Evolutionary conservation across 2,888 invertebrate genomes (phyloP), one percentile per base, ranked within the genome.

Genomic region (Nemotelus nigrinus): DNA sequence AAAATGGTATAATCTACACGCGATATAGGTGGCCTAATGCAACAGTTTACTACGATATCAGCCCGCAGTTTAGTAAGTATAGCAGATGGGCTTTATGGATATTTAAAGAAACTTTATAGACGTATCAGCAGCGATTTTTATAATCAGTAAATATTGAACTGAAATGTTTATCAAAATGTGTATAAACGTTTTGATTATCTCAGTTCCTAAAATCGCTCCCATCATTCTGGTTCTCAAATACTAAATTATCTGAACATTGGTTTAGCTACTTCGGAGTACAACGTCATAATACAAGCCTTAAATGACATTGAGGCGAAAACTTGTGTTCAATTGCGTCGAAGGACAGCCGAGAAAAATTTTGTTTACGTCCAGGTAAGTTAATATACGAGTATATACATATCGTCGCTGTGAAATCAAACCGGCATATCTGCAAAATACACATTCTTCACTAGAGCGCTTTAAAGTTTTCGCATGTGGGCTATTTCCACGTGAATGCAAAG

Each of bases 291-390:
- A 83, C 89, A 88, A 47, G 94, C 93, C 0, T 93, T 95, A 84
- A 89, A 90, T 0, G 90, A 93, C 79, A 92, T 93, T 83, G 93
- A 94, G 82, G 89, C 90, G 8, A 88, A 90, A 80, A 94, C 94
- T 0, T 95, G 95, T 82, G 87, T 95, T 8, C 88, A 89, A 77
- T 95, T 94, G 84, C 89, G 91, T 39, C 91, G 90, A 0, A 90
- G 91, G 81, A 88, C 87, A 0, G 88, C 89, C 0, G 81, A 82
- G 57, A 82, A 64, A 0, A 81, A 80, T 67, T 85, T 81, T 77
- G 81, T 86, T 4, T 83, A 83, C 64, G 83, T 86, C 1, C 84
- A 84, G 0, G 83, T 82, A 0, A 67, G 80, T 58, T 58, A 4
- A 25, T 25, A n/a, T n/a, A 5, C 58, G 5, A 58, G 7, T 25